Base-by-base conservation (phyloP, 1,140 invertebrate genomes). In the Penaeus japonicus region DNA sequence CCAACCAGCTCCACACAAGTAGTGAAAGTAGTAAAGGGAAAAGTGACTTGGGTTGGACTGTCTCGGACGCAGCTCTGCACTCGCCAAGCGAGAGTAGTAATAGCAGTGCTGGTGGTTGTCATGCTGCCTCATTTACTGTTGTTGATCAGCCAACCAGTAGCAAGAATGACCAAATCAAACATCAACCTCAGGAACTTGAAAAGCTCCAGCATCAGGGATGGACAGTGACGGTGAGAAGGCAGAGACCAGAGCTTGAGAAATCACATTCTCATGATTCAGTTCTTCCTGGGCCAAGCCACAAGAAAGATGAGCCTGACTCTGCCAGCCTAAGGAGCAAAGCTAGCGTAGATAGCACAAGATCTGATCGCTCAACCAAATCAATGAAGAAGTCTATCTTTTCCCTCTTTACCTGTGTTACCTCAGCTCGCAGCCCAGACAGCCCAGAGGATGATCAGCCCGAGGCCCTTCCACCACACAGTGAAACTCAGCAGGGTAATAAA, bases 401-500 rank as follows among this genome's bases (percentile, higher is more conserved):
- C 4, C 55, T 88, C n/a, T 88, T 88, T 75, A 88, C 87, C n/a
- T 88, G 87, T 77, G 87, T 88, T 12, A 83, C 87, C 20, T 87
- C 85, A 10, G 53, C 87, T 24, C 65, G 70, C 18, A 88, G 87
- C 53, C 87, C 87, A 2, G 87, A 82, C 15, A 88, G 65, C 32
- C 87, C 87, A 2, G 73, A 85, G 39, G 84, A 85, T 55, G 84
- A 85, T 12, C 47, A 85, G 30, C 84, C 84, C 15, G 84, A 77
- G 39, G 84, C 84, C 73, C 24, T n/a, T n/a, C 35, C 22, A 32
- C 73, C 73, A 22, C 73, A 55, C 20, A 30, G 59, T n/a, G n/a
- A 54, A 22, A 57, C 20, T 30, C 17, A 55, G 10, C n/a, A 53
- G 39, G 20, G 55, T 54, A 35, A 2, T 27, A 78, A 78, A 59